Conservation (phyloP, 2,888 invertebrate species). For the Subacronicta megacephala region DNA sequence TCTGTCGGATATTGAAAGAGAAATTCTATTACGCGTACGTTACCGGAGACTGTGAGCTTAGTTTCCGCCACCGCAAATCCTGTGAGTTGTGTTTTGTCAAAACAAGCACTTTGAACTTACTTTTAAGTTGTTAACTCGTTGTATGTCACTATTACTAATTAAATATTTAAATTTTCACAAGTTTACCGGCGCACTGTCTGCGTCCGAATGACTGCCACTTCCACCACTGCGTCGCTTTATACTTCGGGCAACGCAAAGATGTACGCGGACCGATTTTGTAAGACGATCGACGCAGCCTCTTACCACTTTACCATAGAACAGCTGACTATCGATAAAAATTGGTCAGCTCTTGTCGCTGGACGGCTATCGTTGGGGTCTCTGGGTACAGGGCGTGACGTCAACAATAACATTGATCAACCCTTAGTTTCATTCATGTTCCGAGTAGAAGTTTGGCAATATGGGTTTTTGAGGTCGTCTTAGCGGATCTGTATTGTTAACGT, state of each 20-base stretch:
- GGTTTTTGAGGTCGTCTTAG: conserved; percentile 79
- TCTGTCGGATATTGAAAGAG: conserved; percentile 41
- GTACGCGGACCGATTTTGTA: conserved; percentile 86
- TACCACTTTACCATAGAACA: conserved; percentile 72
- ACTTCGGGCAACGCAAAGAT: conserved; percentile 86
- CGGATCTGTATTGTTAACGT: conserved; percentile 74
- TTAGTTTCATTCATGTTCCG: conserved; percentile 82
- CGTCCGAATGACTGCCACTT: conserved; percentile 84
- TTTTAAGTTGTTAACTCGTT: conserved; percentile 71
- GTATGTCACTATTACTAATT: conserved; percentile 71
- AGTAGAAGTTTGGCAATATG: conserved; percentile 82
- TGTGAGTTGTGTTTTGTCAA: conserved; percentile 29
- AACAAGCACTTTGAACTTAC: conserved; percentile 74
- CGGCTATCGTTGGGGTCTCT: conserved; percentile 32
- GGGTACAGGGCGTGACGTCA: conserved; percentile 82
- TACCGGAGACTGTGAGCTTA: conserved; percentile 3
- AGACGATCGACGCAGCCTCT: conserved; percentile 79
- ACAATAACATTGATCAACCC: conserved; percentile 85
- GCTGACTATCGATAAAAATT: conserved; percentile 43
- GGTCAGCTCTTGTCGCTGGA: conserved; percentile 37
- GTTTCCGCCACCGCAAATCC: conserved; percentile 53
- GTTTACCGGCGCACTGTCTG: conserved; percentile 84
- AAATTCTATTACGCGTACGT: conserved; percentile 33
- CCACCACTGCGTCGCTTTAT: conserved; percentile 85
- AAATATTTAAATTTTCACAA: conserved; percentile 73